phyloP scores from a whole-genome alignment of 2,888 invertebrate genomes.

The Podotricha telesiphe region DNA sequence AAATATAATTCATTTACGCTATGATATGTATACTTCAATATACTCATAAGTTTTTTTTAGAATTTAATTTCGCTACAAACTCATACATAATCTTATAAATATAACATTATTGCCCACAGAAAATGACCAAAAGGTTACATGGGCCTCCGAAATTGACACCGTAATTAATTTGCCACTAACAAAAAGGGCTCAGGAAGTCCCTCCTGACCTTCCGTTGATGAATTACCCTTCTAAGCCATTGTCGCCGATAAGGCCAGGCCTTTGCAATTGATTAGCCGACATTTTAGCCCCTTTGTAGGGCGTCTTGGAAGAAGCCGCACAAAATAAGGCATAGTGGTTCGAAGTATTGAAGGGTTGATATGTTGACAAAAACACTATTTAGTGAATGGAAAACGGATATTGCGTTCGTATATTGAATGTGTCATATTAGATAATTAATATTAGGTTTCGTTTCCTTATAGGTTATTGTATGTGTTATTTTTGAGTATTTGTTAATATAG shows the following conservation, averaged over 20 bases:
- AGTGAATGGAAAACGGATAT: slow-evolving; percentile 19
- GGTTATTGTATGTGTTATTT: no score
- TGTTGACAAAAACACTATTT: slow-evolving; percentile 27
- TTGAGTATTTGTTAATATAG: no score
- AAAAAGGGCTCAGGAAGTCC: slow-evolving; percentile 59
- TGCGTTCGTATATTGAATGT: not conserved
- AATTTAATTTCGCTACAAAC: not conserved
- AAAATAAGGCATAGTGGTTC: slow-evolving; percentile 47
- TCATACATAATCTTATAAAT: slow-evolving; percentile 19
- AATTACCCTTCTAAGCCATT: slow-evolving; percentile 69
- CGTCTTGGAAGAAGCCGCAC: slow-evolving; percentile 68
- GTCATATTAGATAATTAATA: slow-evolving; percentile 10
- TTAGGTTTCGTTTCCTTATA: slow-evolving; percentile 1
- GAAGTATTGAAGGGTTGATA: slow-evolving; percentile 20
- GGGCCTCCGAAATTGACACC: slow-evolving; percentile 48
- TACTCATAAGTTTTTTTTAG: no score
- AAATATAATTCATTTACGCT: no score
- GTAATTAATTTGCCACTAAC: slow-evolving; percentile 71
- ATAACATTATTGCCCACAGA: slow-evolving; percentile 32
- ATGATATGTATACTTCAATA: no score
- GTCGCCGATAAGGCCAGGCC: slow-evolving; percentile 64
- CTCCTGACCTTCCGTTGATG: slow-evolving; percentile 64
- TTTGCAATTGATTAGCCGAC: slow-evolving; percentile 79
- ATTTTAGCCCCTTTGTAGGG: slow-evolving; percentile 75
- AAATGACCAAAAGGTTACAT: slow-evolving; percentile 43